Evolutionary conservation across 2,113 vertebrate species (phyloP), one percentile per base, ranked within the genome.

Genomic region (Monopterus albus): DNA sequence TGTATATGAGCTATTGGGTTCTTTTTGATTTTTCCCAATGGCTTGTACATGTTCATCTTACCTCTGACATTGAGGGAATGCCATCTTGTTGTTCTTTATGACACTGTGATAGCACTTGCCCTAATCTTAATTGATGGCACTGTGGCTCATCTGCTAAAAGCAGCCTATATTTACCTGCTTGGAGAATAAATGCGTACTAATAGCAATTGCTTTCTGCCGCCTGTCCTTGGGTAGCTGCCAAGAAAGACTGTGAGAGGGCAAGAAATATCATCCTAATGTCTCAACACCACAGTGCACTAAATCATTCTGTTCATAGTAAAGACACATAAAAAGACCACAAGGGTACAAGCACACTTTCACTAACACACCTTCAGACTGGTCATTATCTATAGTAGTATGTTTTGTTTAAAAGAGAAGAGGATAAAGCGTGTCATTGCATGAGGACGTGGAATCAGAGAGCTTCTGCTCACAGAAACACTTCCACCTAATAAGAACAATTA

Each of bases 71-170:
- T 94, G 92, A 91, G 81, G 78, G 81, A 89, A 82, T 52, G 64
- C 85, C 68, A 28, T 75, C 84, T 82, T 87, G 78, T 86, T 91
- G 81, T 90, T 92, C 87, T 91, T 91, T 88, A 91, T 92, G 90
- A 90, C 90, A 90, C 90, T 66, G 75, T 88, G 89, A 90, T 93
- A 89, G 86, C 82, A 59, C 78, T 81, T 65, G 87, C 62, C 84
- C 87, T 92, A 90, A 95, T 94, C 89, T 92, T 94, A 94, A 95
- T 92, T 92, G 92, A 92, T 92, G 92, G 89, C 63, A 71, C 87
- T 86, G 89, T 88, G 92, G 91, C 89, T 95, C 94, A 95, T 96
- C 93, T 94, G 90, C 94, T 96, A 95, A 96, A 94, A 96, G 95
- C 94, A 86, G 84, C 87, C 91, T 91, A 86, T 94, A 94, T 95